phyloP scores from a whole-genome alignment of 2,113 vertebrate genomes.

The Eira barbara region DNA sequence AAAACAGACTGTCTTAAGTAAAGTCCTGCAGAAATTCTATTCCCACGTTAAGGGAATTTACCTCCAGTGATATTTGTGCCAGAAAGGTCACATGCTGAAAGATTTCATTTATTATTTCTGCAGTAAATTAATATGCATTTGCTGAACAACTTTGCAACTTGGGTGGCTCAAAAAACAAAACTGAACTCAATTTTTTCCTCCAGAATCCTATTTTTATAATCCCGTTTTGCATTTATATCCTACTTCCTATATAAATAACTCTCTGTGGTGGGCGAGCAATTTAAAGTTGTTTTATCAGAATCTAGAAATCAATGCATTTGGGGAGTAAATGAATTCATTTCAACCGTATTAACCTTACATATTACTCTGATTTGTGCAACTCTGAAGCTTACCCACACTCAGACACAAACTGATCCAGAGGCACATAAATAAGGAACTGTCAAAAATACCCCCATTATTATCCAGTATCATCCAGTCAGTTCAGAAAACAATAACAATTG shows the following conservation, averaged over 20 bases:
- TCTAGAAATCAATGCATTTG: neutral
- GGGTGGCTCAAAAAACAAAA: constrained; percentile 79
- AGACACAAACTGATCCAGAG: neutral
- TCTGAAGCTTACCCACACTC: neutral
- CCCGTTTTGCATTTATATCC: constrained; percentile 41
- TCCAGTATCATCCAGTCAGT: neutral
- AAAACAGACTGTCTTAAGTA: constrained; percentile 29
- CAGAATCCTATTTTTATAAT: constrained; percentile 80
- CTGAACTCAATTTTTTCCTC: constrained; percentile 57
- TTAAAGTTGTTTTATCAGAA: neutral
- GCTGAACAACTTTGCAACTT: constrained; percentile 78
- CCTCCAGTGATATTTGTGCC: constrained; percentile 66
- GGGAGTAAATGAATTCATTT: neutral
- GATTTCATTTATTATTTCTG: constrained; percentile 82
- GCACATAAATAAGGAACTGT: constrained; percentile 50
- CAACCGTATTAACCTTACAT: neutral
- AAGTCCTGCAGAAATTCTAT: constrained; percentile 38
- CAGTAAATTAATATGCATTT: constrained; percentile 80
- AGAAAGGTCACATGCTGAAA: constrained; percentile 79
- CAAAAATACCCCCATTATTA: constrained; percentile 8
- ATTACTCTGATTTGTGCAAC: neutral
- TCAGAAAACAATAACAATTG: constrained; percentile 60
- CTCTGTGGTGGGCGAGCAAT: neutral
- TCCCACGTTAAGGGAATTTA: constrained; percentile 57
- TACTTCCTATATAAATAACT: constrained; percentile 22